A percentile compares a stretch with the other conserved stretches of the same genome.
Conservation (phyloP, 2,888 invertebrate genomes). For the Mimachlamys varia region DNA sequence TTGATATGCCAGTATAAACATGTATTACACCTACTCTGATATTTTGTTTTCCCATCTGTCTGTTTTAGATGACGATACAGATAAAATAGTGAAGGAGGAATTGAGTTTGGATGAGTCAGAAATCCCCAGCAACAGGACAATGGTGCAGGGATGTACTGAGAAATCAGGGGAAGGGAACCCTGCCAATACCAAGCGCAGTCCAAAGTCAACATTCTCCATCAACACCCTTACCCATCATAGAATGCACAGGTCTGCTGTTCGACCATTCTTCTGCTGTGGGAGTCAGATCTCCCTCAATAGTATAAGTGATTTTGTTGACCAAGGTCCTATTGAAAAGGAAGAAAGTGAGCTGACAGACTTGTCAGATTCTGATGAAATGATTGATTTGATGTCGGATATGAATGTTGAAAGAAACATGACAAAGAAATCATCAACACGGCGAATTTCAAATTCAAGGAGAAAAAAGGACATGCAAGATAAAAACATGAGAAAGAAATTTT, state of each 20-base stretch:
- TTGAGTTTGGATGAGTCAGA: constrained; percentile 36
- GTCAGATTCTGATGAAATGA: constrained; percentile 51
- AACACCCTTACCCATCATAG: constrained; percentile 54
- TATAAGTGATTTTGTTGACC: constrained; percentile 55
- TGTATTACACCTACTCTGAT: neutral
- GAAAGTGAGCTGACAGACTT: constrained; percentile 48
- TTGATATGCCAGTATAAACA: neutral
- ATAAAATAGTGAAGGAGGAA: constrained; percentile 25
- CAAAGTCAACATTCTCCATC: constrained; percentile 11
- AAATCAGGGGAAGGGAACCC: neutral
- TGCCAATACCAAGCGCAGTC: neutral
- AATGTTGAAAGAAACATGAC: neutral
- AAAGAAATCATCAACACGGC: neutral
- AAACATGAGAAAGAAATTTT: constrained; percentile 65
- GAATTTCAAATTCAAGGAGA: constrained; percentile 50
- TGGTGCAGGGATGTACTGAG: neutral
- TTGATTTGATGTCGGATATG: constrained; percentile 40
- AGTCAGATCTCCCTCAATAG: constrained; percentile 76
- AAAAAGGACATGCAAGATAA: constrained; percentile 56
- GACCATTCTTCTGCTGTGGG: constrained; percentile 77
- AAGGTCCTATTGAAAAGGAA: constrained; percentile 37
- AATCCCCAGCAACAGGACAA: neutral
- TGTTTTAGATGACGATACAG: constrained; percentile 16
- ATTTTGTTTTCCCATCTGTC: neutral
- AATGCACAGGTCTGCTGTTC: constrained; percentile 70